Evolutionary conservation across 2,797 vertebrate genomes (phyloP), one percentile per base, ranked within the genome.

Genomic region (Discoglossus pictus): DNA sequence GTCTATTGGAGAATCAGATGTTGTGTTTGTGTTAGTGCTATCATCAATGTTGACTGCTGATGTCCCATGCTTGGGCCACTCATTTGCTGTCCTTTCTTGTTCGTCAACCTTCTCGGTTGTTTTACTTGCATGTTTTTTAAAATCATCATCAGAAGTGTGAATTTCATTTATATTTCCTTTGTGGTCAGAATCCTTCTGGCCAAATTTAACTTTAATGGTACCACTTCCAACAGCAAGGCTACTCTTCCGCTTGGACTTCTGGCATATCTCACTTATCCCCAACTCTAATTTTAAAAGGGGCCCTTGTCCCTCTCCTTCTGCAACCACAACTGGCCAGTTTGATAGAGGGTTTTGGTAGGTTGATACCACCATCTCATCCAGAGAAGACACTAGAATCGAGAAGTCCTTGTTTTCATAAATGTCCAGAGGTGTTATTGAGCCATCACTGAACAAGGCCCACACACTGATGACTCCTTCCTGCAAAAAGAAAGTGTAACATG

Each of bases 231-330:
- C 87, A 0, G 93, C 94, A 52, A 98, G 86, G 2, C 95, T 85
- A 6, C 95, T 98, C 82, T 97, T 98, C 68, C 97, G 81, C 80
- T 98, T 98, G 13, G 93, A 95, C 75, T 98, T 98, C 87, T 98
- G 97, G 62, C 97, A 98, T 0, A 89, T 87, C 59, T 98, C 95
- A 0, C 96, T 94, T 78, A 99, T 98, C 42, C 93, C 87, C 93
- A 99, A 91, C 77, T 98, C 96, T 0, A 97, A 86, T 25, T 92
- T 93, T 17, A 99, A 86, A 59, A 99, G 82, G 0, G 89, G 77
- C 4, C 97, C 97, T 72, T 97, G 93, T 10, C 96, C 96, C 4
- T 99, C 92, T 0, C 92, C 91, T 77, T 98, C 94, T 0, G 94
- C 96, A 43, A 93, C 87, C 4, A 98, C 85, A 0, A 84, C 73